Evolutionary conservation across 35 echinoderm and acorn worm species (phyloP), one percentile per base, ranked within the genome.

Genomic region (Apostichopus japonicus): DNA sequence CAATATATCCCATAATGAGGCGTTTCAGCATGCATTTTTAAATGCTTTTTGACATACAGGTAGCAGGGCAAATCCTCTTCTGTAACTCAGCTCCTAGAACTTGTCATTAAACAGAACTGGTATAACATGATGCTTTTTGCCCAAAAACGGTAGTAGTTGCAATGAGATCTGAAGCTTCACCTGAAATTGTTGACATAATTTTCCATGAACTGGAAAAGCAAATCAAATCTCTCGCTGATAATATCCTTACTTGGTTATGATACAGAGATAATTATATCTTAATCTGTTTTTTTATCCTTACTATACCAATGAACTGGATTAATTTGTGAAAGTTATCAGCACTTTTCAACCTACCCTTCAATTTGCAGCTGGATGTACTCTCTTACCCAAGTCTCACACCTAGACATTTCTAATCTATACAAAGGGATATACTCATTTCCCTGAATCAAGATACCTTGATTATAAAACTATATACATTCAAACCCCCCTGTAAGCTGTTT

Each of bases 51-150:
- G 33, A 44, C 33, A 44, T 44, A n/a, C n/a, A n/a, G n/a, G n/a
- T n/a, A 44, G 33, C 33, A 44, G 33, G 33, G 4, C 33, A 44
- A 53, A 86, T 86, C 19, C 15, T 15, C 21, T 25, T 52, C 16
- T 86, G 82, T 22, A 86, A 10, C 9, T 5, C 10, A 53, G 14
- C 25, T 86, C 8, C 53, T 86, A 56, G 82, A 86, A 14, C 82
- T 86, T 14, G 54, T 86, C 53, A 86, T 86, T 59, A 86, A 86
- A 86, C 82, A 54, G 4, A 86, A 6, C 53, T 86, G 82, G 13
- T 86, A 54, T 14, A 56, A 55, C 17, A 54, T 59, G 56, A 86
- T 10, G 1, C 8, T 78, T 23, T 24, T 17, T 78, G 17, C 57
- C 27, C 17, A 78, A 1, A 78, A 78, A 78, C 77, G 19, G 77